phyloP scores from a whole-genome alignment of 2,797 vertebrate species.

The Erpetoichthys calabaricus region DNA sequence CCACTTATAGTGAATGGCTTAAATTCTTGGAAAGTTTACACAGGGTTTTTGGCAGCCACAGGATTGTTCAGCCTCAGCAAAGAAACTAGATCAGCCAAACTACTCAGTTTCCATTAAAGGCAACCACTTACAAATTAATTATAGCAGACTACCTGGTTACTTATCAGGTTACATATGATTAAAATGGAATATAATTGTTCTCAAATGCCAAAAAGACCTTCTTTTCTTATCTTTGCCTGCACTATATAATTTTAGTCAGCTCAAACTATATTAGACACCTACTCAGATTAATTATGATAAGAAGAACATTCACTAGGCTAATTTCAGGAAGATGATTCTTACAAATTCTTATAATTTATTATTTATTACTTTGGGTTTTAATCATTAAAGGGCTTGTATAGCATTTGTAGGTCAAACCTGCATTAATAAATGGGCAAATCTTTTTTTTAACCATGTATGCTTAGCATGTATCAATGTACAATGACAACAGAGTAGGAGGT shows the following conservation, averaged over 20 bases:
- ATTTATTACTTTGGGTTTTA: conserved; percentile 73
- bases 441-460: conserved; percentile 66
- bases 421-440: conserved; percentile 69
- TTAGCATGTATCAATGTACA: conserved; percentile 18
- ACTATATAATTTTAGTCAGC: conserved; percentile 69
- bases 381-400: conserved; percentile 68
- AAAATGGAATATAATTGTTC: conserved; percentile 64
- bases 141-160: conserved; percentile 22
- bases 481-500: conserved; percentile 4
- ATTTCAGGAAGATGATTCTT: conserved; percentile 73
- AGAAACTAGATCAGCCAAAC: background rate
- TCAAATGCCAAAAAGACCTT: conserved; percentile 59
- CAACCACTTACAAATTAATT: conserved; percentile 12
- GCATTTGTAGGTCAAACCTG: conserved; percentile 78
- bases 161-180: conserved; percentile 51
- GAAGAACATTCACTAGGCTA: conserved; percentile 66
- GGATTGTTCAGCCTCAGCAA: conserved; percentile 6
- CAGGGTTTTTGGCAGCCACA: background rate
- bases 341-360: conserved; percentile 78
- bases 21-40: background rate
- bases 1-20: no score
- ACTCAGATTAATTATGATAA: conserved; percentile 74
- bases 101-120: conserved; percentile 15
- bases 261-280: conserved; percentile 61
- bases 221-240: conserved; percentile 48